phyloP scores from a whole-genome alignment of 1,140 invertebrate species.

The Sitodiplosis mosellana region DNA sequence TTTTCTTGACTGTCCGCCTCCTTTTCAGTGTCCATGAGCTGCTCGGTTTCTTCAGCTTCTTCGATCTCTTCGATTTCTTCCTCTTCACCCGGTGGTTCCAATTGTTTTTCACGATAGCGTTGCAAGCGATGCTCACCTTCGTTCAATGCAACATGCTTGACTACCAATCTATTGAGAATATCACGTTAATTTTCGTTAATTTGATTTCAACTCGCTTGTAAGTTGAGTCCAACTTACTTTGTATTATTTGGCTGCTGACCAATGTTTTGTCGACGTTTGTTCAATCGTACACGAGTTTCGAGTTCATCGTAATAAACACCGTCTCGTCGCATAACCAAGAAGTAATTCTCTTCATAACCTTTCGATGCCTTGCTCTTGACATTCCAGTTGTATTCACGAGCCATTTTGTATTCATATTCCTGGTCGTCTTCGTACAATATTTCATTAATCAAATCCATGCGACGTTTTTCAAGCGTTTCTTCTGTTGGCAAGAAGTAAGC shows the following conservation, averaged over 20 bases:
- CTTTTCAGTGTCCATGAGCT: constrained; percentile 44
- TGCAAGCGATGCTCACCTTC: constrained; percentile 74
- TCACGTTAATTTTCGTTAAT: not conserved
- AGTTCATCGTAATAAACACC: constrained; percentile 93
- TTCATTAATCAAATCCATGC: constrained; percentile 52
- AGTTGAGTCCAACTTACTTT: constrained; percentile 53
- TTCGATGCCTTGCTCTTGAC: constrained; percentile 96
- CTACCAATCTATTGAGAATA: constrained; percentile 29
- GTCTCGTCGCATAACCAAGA: constrained; percentile 80
- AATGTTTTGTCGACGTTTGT: constrained; percentile 67
- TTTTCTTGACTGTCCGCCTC: constrained; percentile 27
- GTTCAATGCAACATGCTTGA: constrained; percentile 78
- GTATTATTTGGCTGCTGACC: constrained; percentile 37
- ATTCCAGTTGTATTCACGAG: constrained; percentile 94
- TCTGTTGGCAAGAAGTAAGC: constrained; percentile 94
- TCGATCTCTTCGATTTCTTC: constrained; percentile 51
- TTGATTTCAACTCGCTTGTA: too few species aligned
- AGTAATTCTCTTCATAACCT: constrained; percentile 97
- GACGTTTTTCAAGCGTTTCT: constrained; percentile 75
- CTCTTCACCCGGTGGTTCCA: constrained; percentile 72
- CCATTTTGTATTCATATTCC: constrained; percentile 90
- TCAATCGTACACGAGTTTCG: constrained; percentile 84
- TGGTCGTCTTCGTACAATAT: constrained; percentile 83
- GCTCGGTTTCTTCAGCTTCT: constrained; percentile 41
- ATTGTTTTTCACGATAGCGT: constrained; percentile 62